Conservation (phyloP, 1,140 invertebrate genomes). For the Cotesia typhae region DNA sequence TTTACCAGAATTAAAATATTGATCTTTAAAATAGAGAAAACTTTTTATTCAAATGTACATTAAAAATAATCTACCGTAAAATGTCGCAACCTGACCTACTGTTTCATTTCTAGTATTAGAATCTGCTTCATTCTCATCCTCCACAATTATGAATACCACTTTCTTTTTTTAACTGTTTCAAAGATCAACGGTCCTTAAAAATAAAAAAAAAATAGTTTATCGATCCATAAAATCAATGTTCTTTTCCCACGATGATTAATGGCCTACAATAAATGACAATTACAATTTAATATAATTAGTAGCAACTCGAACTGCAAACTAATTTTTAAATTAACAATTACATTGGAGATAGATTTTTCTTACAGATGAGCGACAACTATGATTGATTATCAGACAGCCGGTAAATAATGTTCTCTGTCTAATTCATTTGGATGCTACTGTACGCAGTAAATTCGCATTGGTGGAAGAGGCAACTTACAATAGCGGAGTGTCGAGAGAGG, state of each 20-base stretch:
- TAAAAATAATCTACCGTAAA: constrained; percentile 5
- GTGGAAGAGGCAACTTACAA: constrained; percentile 8
- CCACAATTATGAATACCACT: neutral
- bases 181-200: too few species aligned
- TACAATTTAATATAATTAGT: neutral
- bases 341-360: neutral
- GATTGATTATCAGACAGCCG: constrained; percentile 26
- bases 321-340: neutral
- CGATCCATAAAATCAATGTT: too few species aligned
- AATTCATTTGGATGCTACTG: neutral
- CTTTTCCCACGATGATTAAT: too few species aligned
- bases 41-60: neutral
- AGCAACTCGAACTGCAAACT: neutral
- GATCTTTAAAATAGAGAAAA: neutral
- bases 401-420: constrained; percentile 11
- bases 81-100: constrained; percentile 14
- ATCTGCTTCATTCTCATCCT: neutral
- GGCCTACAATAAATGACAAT: too few species aligned
- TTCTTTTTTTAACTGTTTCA: too few species aligned
- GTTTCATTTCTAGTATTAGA: constrained; percentile 9
- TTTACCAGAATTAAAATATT: too few species aligned
- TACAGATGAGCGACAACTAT: constrained; percentile 22
- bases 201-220: too few species aligned
- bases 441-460: neutral
- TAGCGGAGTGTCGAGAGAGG: constrained; percentile 35